A percentile compares a stretch with the other conserved stretches of the same genome.
These are phyloP conservation scores for Catharus fuscescens DNA, from an alignment of 2,113 vertebrate genomes.

Conservation along the genomic window DNA sequence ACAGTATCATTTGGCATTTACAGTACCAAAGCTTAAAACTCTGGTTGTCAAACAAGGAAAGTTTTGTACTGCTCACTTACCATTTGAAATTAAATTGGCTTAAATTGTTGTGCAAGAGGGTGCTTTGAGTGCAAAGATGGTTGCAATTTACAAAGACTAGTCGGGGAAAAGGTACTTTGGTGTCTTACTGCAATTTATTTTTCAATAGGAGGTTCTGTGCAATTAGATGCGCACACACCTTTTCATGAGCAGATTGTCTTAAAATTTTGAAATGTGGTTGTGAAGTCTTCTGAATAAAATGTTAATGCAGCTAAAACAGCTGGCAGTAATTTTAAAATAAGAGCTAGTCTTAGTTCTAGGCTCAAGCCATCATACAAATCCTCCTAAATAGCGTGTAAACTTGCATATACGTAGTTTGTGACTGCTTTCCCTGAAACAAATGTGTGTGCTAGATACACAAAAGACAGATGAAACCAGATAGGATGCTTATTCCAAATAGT, in stretches of 20 bases:
- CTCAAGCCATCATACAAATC: neutral
- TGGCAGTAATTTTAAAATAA: neutral
- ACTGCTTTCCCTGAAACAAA: neutral
- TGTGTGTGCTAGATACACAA: neutral
- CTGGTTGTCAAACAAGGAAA: neutral
- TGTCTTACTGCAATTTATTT: neutral
- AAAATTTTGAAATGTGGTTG: neutral
- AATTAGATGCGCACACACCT: neutral
- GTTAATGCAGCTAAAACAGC: neutral
- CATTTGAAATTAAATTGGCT: neutral
- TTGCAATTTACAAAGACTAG: neutral
- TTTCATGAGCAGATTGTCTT: neutral
- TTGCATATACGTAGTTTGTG: neutral
- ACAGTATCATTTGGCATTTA: neutral
- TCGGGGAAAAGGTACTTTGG: neutral
- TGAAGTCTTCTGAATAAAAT: neutral
- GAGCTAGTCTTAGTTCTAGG: neutral
- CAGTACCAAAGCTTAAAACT: neutral
- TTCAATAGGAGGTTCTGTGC: neutral
- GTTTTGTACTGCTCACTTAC: neutral
- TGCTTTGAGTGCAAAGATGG: neutral
- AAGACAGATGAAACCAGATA: neutral
- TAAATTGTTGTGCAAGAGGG: neutral
- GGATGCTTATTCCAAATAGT: neutral
- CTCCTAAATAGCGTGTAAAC: neutral